Percentiles rank a stretch among this genome's conserved stretches.
These are phyloP conservation scores for Meganola albula DNA, from an alignment of 2,888 invertebrate species.

Conservation along the genomic window DNA sequence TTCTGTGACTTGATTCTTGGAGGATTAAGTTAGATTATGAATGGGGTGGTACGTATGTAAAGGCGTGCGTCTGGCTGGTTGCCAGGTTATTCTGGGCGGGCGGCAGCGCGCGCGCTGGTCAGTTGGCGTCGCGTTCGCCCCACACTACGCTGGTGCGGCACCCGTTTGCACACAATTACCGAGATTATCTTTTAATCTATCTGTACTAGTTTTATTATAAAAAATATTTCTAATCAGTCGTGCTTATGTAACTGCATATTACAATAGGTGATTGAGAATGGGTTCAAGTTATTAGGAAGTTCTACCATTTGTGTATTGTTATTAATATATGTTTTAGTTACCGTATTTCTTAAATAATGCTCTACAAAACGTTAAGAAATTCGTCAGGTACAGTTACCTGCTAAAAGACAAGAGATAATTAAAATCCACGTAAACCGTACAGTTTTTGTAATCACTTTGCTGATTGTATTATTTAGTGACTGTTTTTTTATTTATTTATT, in stretches of 20 bases:
- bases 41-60: constrained; percentile 52
- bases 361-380: too few relatives aligned
- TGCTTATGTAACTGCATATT: too few relatives aligned
- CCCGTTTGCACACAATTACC: not conserved
- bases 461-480: constrained; percentile 31
- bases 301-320: too few relatives aligned
- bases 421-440: constrained; percentile 6
- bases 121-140: constrained; percentile 54
- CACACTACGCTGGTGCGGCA: constrained; percentile 5
- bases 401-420: too few relatives aligned
- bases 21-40: constrained; percentile 41
- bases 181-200: too few relatives aligned
- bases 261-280: too few relatives aligned
- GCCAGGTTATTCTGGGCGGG: constrained; percentile 70
- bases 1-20: constrained; percentile 2
- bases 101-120: constrained; percentile 59
- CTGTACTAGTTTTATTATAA: too few relatives aligned
- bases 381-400: too few relatives aligned
- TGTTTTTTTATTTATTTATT: constrained; percentile 35
- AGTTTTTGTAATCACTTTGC: constrained; percentile 15
- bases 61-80: constrained; percentile 51
- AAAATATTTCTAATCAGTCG: too few relatives aligned
- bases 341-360: too few relatives aligned
- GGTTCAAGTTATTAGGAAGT: too few relatives aligned
- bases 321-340: too few relatives aligned